These are phyloP conservation scores for Saiga tatarica DNA, from an alignment of 2,113 vertebrate genomes.

Conservation along the genomic window DNA sequence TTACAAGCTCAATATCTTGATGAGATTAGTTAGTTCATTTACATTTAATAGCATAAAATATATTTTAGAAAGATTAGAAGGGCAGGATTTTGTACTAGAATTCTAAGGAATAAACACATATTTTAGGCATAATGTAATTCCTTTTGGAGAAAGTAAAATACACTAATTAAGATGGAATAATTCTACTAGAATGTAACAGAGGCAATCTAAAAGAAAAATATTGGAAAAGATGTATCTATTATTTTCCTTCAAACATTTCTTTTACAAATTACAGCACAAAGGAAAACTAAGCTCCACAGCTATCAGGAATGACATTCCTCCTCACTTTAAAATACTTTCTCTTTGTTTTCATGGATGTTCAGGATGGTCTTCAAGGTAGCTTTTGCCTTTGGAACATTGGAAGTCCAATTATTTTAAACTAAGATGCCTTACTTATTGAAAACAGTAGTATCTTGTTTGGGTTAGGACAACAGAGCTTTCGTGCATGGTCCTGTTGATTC, in stretches of 20 bases:
- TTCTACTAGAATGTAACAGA: background rate
- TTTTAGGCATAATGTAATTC: background rate
- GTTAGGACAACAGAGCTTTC: background rate
- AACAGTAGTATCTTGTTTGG: background rate
- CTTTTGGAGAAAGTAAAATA: background rate
- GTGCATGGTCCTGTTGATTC: background rate
- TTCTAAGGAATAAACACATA: background rate
- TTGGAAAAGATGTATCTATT: background rate
- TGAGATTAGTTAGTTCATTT: background rate
- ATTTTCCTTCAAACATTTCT: background rate
- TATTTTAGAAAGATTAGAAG: background rate
- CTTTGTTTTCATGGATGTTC: background rate
- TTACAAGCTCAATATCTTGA: background rate
- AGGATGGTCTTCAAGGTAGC: background rate
- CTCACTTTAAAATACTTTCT: background rate
- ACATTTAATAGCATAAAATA: background rate
- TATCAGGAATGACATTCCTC: background rate
- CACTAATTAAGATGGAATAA: background rate
- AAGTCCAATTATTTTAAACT: background rate
- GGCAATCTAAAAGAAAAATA: background rate
- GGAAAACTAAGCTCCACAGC: background rate
- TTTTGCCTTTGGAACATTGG: background rate
- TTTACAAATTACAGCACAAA: background rate
- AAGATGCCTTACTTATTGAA: background rate
- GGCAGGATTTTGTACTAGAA: background rate